These are phyloP conservation scores for Neomicropteryx cornuta DNA, from an alignment of 1,140 invertebrate species.

Conservation along the genomic window DNA sequence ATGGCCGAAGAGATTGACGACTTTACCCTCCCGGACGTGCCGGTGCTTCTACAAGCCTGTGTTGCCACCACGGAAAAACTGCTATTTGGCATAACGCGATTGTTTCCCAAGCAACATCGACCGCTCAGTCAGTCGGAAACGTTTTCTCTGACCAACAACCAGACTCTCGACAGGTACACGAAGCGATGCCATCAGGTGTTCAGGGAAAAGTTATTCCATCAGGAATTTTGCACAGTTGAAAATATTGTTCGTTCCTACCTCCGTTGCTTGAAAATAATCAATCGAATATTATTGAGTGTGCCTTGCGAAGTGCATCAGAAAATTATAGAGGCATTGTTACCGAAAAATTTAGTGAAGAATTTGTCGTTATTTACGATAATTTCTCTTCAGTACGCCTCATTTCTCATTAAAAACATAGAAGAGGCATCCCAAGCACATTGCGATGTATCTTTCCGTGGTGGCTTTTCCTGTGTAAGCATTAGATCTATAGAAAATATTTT, in stretches of 20 bases:
- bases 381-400: slow-evolving; percentile 36
- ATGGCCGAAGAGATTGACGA: slow-evolving; percentile 21
- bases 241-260: slow-evolving; percentile 28
- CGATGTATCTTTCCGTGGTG: slow-evolving; percentile 28
- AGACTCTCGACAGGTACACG: slow-evolving; percentile 37
- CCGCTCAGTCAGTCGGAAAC: slow-evolving; percentile 37
- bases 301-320: slow-evolving; percentile 33
- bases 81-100: slow-evolving; percentile 25
- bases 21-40: slow-evolving; percentile 25
- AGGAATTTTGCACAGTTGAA: slow-evolving; percentile 30
- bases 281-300: slow-evolving; percentile 21
- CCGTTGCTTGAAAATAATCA: slow-evolving; percentile 21
- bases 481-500: slow-evolving; percentile 22
- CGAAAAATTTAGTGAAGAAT: slow-evolving; percentile 23
- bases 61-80: slow-evolving; percentile 26
- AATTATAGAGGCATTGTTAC: slow-evolving; percentile 28
- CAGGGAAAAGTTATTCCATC: slow-evolving; percentile 35
- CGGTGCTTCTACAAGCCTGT: slow-evolving; percentile 25
- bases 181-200: slow-evolving; percentile 36
- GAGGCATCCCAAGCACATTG: slow-evolving; percentile 17
- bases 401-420: slow-evolving; percentile 35
- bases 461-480: background rate
- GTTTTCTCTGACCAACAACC: slow-evolving; percentile 28
- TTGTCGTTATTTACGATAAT: slow-evolving; percentile 33
- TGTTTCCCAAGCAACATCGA: slow-evolving; percentile 36